phyloP scores from a whole-genome alignment of 1,140 invertebrate genomes.

The Brachionus paranguensis region DNA sequence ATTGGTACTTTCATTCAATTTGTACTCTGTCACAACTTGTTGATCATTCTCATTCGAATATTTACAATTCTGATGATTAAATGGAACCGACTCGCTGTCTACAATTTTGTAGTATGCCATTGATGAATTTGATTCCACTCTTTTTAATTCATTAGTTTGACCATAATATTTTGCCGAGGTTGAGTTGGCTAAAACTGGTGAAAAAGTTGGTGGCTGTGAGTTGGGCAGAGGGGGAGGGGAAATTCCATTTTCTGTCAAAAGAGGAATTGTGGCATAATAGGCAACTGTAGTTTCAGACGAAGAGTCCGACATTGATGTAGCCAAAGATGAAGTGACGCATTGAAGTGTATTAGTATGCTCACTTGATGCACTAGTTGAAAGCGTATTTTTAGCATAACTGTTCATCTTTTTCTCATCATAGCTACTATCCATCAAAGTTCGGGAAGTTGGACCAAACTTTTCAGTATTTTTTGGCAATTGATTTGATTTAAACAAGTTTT shows the following conservation, averaged over 20 bases:
- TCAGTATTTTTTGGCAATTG: neutral
- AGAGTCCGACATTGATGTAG: slow-evolving; percentile 23
- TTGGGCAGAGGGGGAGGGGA: neutral
- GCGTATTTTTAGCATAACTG: slow-evolving; percentile 5
- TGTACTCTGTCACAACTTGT: slow-evolving; percentile 6
- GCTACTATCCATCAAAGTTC: neutral
- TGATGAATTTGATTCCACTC: slow-evolving; percentile 15
- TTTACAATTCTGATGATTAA: neutral
- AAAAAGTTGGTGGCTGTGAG: slow-evolving; percentile 30
- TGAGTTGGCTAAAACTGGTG: neutral
- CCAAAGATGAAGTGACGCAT: neutral
- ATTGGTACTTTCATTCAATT: neutral
- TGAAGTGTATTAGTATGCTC: neutral
- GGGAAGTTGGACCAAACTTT: neutral
- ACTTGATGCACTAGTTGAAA: slow-evolving; percentile 19
- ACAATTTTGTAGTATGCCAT: slow-evolving; percentile 40
- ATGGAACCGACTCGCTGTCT: neutral
- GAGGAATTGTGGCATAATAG: slow-evolving; percentile 33
- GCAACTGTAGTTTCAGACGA: slow-evolving; percentile 24
- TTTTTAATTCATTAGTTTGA: neutral
- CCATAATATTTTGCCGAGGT: neutral
- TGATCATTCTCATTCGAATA: neutral
- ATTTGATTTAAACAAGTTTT: neutral
- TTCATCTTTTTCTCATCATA: neutral
- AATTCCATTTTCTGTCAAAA: slow-evolving; percentile 1